These are phyloP conservation scores for Petrophora chlorosata DNA, from an alignment of 2,888 invertebrate species.

Conservation along the genomic window DNA sequence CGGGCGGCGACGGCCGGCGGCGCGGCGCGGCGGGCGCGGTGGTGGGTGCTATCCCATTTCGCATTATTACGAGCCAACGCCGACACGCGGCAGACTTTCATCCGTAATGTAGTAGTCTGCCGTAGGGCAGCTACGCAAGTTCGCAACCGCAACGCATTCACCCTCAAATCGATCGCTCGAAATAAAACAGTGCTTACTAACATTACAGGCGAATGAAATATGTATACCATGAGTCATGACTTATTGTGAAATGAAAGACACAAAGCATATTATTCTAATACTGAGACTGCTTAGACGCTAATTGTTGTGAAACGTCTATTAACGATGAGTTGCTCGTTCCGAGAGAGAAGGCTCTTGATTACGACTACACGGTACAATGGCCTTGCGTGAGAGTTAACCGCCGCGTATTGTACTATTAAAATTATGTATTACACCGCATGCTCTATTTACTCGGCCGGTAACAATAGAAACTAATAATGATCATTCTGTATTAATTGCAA, in stretches of 20 bases:
- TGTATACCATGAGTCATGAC: constrained; percentile 8
- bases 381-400: constrained; percentile 71
- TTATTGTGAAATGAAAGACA: constrained; percentile 33
- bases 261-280: constrained; percentile 27
- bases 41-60: constrained; percentile 65
- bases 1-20: constrained; percentile 29
- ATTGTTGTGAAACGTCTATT: constrained; percentile 65
- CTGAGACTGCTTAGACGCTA: constrained; percentile 39
- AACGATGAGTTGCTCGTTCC: constrained; percentile 58
- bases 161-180: constrained; percentile 49
- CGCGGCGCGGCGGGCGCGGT: constrained; percentile 19
- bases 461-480: constrained; percentile 79
- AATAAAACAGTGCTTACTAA: constrained; percentile 35
- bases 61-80: constrained; percentile 63
- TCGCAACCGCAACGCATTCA: constrained; percentile 61
- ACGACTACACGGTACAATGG: constrained; percentile 72
- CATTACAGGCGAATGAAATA: constrained; percentile 12
- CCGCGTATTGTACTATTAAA: constrained; percentile 66
- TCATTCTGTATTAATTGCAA: constrained; percentile 71
- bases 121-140: constrained; percentile 49
- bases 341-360: constrained; percentile 73
- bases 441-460: constrained; percentile 74
- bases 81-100: constrained; percentile 70
- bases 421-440: constrained; percentile 74
- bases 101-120: constrained; percentile 65